These are phyloP conservation scores for Nemotelus nigrinus DNA, from an alignment of 2,888 invertebrate species.

Conservation along the genomic window DNA sequence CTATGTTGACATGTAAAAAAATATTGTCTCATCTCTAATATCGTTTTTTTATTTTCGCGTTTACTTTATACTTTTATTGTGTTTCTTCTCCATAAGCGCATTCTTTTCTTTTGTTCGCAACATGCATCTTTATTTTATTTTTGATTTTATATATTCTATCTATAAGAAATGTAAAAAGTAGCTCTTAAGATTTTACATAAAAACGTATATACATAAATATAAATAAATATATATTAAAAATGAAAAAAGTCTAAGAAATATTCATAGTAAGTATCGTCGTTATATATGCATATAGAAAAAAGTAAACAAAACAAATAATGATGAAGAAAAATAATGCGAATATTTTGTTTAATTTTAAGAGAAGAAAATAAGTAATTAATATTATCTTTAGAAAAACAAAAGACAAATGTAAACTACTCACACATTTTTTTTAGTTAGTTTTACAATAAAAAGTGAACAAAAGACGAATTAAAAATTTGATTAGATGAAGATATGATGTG, in stretches of 20 bases:
- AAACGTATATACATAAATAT: not conserved
- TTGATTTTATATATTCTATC: not conserved
- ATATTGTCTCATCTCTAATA: not conserved
- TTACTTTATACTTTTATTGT: conserved; percentile 1
- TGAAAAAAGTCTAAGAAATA: conserved; percentile 3
- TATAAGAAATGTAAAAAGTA: conserved; percentile 30
- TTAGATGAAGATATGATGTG: too few relatives aligned
- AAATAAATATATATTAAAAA: not conserved
- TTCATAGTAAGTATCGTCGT: not conserved
- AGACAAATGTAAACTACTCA: too few relatives aligned
- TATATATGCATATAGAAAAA: not conserved
- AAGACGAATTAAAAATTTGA: too few relatives aligned
- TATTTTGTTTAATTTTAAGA: too few relatives aligned
- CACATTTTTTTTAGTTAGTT: too few relatives aligned
- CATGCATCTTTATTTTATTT: conserved; percentile 3
- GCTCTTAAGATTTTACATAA: not conserved
- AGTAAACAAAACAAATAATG: too few relatives aligned
- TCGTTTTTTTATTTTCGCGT: not conserved
- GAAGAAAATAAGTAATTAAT: too few relatives aligned
- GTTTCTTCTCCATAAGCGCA: not conserved
- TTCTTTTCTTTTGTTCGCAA: conserved; percentile 7
- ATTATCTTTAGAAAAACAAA: too few relatives aligned
- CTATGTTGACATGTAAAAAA: too few relatives aligned
- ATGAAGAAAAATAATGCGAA: too few relatives aligned
- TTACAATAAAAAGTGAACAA: too few relatives aligned